Evolutionary conservation across 2,888 invertebrate species (phyloP).

Genomic region (Capitulum mitella): DNA sequence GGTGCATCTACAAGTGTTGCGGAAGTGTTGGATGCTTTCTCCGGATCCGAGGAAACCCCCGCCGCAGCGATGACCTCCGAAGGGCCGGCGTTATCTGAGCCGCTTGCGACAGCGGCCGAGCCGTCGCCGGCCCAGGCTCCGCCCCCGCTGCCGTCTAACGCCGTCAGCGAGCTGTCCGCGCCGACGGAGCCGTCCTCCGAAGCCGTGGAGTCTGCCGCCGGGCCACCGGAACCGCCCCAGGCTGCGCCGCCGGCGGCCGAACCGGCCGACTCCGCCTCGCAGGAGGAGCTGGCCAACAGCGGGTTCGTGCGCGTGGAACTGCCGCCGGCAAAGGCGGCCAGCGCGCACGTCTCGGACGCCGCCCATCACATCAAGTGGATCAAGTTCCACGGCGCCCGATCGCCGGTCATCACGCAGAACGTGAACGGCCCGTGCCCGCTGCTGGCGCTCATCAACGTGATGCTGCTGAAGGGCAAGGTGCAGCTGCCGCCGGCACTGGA

Average conservation of each 20-base stretch:
- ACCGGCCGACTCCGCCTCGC: neutral
- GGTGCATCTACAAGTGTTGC: no score
- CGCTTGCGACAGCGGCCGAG: no score
- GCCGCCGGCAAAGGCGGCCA: neutral
- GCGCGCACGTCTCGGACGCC: conserved; percentile 31
- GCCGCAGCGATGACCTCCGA: no score
- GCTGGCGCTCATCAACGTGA: conserved; percentile 51
- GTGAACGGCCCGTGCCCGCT: conserved; percentile 55
- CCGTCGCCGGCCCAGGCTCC: no score
- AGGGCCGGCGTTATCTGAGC: no score
- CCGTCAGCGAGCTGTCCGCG: neutral
- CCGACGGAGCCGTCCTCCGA: neutral
- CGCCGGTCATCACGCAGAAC: conserved; percentile 52
- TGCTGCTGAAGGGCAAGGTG: conserved; percentile 48
- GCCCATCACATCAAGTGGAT: conserved; percentile 51
- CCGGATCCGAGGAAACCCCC: no score
- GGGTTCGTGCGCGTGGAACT: neutral
- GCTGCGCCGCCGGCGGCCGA: no score
- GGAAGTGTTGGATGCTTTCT: no score
- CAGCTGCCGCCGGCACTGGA: conserved; percentile 44
- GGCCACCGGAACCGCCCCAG: no score
- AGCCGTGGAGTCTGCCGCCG: no score
- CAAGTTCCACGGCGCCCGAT: conserved; percentile 42
- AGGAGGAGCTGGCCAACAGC: no score
- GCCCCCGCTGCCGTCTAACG: no score